These are phyloP conservation scores for Dipus sagitta DNA, from an alignment of 2,797 vertebrate species.

Conservation along the genomic window DNA sequence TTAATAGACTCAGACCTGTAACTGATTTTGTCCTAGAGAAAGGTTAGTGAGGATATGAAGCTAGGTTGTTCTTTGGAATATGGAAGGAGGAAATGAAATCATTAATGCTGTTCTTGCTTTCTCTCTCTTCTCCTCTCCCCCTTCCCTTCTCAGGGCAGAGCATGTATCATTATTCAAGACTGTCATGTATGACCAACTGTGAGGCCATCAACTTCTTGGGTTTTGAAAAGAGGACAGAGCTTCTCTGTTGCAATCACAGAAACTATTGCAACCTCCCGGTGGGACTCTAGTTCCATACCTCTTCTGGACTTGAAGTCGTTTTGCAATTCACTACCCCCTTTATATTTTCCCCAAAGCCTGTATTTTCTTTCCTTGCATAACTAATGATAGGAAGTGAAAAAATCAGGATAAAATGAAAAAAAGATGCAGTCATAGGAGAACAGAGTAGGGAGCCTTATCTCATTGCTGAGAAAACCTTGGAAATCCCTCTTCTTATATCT, in stretches of 20 bases:
- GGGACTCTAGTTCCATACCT: conserved; percentile 40
- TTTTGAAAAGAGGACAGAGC: conserved; percentile 58
- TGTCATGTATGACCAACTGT: conserved; percentile 78
- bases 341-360: not conserved
- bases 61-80: not conserved
- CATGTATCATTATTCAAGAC: conserved; percentile 75
- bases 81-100: not conserved
- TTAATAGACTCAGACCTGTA: not conserved
- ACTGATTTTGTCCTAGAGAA: not conserved
- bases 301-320: conserved; percentile 17
- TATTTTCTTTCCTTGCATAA: not conserved
- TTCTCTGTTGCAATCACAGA: conserved; percentile 71
- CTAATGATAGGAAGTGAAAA: not conserved
- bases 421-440: not conserved
- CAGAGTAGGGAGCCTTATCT: not conserved
- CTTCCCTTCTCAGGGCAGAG: conserved; percentile 63
- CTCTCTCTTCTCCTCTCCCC: not conserved
- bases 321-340: not conserved
- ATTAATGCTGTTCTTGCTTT: not conserved
- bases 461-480: not conserved
- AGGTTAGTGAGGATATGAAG: not conserved
- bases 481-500: not conserved
- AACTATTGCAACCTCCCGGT: conserved; percentile 75
- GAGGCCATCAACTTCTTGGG: conserved; percentile 77
- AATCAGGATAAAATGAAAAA: not conserved